These are phyloP conservation scores for Umimayanthus kanabou DNA, from an alignment of 92 coral and sea anemone species.

Conservation along the genomic window DNA sequence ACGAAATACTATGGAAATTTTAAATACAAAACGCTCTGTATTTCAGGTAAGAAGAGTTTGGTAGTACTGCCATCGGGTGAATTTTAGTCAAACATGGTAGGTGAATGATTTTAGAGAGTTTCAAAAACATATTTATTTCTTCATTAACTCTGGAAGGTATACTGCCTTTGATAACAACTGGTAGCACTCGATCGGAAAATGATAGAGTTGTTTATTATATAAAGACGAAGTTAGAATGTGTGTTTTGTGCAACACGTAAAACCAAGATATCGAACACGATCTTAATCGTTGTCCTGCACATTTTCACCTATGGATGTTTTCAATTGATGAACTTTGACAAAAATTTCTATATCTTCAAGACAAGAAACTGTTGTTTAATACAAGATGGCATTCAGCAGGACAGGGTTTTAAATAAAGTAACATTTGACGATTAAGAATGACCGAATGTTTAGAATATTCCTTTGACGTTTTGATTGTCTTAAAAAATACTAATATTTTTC, in stretches of 20 bases:
- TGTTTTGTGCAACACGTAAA: too few relatives aligned
- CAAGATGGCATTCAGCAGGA: neutral
- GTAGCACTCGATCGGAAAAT: neutral
- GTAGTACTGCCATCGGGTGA: neutral
- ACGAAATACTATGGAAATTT: neutral
- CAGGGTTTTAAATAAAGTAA: neutral
- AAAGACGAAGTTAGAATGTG: neutral
- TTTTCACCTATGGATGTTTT: too few relatives aligned
- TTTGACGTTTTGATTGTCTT: neutral
- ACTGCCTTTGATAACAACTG: neutral
- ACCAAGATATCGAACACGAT: neutral
- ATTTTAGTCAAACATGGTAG: neutral
- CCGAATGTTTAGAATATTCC: neutral
- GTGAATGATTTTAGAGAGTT: neutral
- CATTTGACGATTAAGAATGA: neutral
- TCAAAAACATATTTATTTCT: neutral
- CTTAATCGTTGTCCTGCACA: neutral
- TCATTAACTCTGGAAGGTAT: neutral
- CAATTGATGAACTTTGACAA: neutral
- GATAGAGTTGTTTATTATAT: neutral
- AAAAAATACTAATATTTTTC: neutral
- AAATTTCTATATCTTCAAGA: neutral
- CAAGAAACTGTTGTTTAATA: neutral
- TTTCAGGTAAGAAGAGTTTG: neutral
- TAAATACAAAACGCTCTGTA: neutral